Evolutionary conservation across 2,113 vertebrate species (phyloP).

Genomic region (Phyllopteryx taeniolatus): DNA sequence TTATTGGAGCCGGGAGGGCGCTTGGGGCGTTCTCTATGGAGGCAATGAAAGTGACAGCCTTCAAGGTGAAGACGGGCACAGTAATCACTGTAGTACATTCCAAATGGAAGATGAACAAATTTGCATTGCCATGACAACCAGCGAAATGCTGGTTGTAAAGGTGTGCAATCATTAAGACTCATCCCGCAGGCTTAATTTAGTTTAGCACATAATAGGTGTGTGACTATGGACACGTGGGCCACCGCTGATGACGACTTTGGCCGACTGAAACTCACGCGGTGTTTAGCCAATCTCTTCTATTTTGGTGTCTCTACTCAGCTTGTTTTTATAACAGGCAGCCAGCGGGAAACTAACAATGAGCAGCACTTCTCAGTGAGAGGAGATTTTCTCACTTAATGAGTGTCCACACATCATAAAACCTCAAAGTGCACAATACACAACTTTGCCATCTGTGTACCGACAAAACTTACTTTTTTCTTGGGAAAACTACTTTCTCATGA

Average conservation of each 20-base stretch:
- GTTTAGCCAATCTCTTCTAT: conserved; percentile 47
- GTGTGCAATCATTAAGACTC: neutral
- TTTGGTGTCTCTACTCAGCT: conserved; percentile 50
- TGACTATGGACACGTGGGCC: neutral
- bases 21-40: too few species aligned
- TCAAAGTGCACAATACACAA: conserved; percentile 56
- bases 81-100: neutral
- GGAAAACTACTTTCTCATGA: neutral
- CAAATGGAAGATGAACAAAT: neutral
- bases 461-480: conserved; percentile 24
- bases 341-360: conserved; percentile 58
- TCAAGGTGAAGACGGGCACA: neutral
- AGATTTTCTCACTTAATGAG: conserved; percentile 54
- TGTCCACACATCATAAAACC: conserved; percentile 59
- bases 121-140: neutral
- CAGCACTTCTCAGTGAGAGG: conserved; percentile 43
- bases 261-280: neutral
- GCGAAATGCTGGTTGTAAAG: neutral
- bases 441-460: conserved; percentile 55
- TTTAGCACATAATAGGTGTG: neutral
- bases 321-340: conserved; percentile 57
- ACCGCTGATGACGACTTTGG: neutral
- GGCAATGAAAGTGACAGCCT: neutral
- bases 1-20: too few species aligned
- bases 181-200: neutral